Conservation (phyloP, 2,888 invertebrate genomes). For the Ophion obscuratus region DNA sequence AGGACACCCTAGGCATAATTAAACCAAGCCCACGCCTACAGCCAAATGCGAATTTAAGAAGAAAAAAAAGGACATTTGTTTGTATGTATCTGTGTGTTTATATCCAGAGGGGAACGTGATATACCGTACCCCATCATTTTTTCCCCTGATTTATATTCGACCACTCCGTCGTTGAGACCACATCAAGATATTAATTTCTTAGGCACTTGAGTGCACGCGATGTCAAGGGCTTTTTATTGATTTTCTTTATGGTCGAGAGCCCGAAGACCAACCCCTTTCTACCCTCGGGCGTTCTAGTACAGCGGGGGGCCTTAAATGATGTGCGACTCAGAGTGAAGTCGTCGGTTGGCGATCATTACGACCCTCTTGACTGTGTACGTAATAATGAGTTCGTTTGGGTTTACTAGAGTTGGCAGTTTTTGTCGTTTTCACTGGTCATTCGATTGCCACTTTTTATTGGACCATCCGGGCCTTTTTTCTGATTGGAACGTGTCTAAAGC, state of each 20-base stretch:
- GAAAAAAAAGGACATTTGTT: neutral
- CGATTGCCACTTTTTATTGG: too few relatives aligned
- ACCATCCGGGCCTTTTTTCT: too few relatives aligned
- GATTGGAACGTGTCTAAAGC: too few relatives aligned
- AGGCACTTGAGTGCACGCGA: conserved; percentile 83
- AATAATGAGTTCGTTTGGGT: too few relatives aligned
- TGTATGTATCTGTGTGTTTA: neutral
- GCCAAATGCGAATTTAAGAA: conserved; percentile 42
- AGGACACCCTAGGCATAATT: conserved; percentile 46
- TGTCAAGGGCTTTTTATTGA: conserved; percentile 81
- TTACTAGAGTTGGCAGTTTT: too few relatives aligned
- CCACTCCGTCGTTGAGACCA: conserved; percentile 71
- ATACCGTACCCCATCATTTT: conserved; percentile 50
- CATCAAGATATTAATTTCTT: conserved; percentile 82
- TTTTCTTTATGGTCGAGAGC: conserved; percentile 73
- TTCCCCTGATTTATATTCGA: conserved; percentile 46
- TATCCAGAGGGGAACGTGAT: conserved; percentile 30
- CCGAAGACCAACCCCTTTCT: neutral
- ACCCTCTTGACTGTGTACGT: too few relatives aligned
- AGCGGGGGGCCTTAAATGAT: neutral
- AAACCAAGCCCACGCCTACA: conserved; percentile 32
- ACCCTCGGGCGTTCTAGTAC: neutral
- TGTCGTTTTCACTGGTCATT: too few relatives aligned
- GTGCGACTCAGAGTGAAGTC: conserved; percentile 30
- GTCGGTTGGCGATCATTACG: neutral